A percentile compares a stretch with the other conserved stretches of the same genome.
phyloP scores from a whole-genome alignment of 1,140 invertebrate genomes.

The Drosophila tristis region DNA sequence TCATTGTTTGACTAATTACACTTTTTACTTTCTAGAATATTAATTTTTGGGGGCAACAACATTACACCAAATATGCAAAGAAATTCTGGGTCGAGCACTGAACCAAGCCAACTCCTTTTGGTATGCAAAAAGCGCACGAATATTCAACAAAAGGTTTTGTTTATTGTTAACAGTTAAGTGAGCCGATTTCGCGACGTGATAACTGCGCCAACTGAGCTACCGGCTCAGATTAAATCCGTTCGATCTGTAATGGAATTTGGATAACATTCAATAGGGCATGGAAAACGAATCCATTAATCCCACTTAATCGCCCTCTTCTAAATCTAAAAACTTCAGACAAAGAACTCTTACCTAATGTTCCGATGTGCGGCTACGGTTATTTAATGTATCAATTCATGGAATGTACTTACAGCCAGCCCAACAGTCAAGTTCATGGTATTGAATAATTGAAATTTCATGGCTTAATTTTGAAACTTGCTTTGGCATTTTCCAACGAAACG shows the following conservation, averaged over 20 bases:
- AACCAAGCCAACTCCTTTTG: conserved; percentile 21
- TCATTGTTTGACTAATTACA: conserved; percentile 5
- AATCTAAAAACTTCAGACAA: background rate
- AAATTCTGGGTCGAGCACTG: conserved; percentile 25
- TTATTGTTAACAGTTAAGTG: conserved; percentile 49
- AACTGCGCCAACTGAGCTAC: conserved; percentile 41
- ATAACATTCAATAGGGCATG: no score
- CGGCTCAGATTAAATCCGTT: no score
- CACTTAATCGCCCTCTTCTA: no score
- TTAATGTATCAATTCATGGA: conserved; percentile 12
- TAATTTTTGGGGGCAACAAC: background rate
- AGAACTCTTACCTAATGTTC: background rate
- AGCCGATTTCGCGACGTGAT: conserved; percentile 69
- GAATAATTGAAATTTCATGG: conserved; percentile 46
- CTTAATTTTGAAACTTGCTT: conserved; percentile 44
- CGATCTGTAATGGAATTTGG: no score
- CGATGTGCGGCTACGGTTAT: conserved; percentile 25
- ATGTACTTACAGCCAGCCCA: conserved; percentile 13
- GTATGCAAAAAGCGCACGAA: conserved; percentile 53
- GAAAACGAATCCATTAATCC: no score
- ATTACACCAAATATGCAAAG: background rate
- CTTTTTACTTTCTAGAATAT: background rate
- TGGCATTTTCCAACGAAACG: conserved; percentile 12
- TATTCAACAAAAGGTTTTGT: conserved; percentile 21
- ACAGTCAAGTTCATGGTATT: conserved; percentile 59